Evolutionary conservation across 2,888 invertebrate genomes (phyloP).

Genomic region (Parochlus steinenii): DNA sequence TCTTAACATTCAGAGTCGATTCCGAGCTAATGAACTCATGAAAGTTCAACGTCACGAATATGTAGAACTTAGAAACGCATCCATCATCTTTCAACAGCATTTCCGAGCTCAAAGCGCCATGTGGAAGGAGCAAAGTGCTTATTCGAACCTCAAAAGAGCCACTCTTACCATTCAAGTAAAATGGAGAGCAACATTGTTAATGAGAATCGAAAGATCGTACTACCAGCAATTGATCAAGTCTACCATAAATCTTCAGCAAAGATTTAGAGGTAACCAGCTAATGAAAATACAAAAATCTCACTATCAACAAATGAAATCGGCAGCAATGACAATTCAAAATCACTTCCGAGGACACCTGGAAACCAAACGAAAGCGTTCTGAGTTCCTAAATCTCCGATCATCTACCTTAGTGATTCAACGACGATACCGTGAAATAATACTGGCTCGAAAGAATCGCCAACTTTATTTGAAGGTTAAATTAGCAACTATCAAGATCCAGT

Average conservation of each 20-base stretch:
- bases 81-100: conserved; percentile 27
- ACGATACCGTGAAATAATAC: conserved; percentile 18
- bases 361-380: neutral
- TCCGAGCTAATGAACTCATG: conserved; percentile 19
- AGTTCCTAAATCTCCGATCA: neutral
- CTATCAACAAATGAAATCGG: neutral
- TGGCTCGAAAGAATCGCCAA: conserved; percentile 18
- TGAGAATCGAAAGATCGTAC: conserved; percentile 16
- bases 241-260: conserved; percentile 29
- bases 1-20: conserved; percentile 12
- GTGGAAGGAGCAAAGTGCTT: no score
- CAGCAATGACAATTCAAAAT: conserved; percentile 8
- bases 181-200: conserved; percentile 23
- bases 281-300: no score
- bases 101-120: no score
- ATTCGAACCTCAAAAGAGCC: no score
- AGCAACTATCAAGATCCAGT: conserved; percentile 25
- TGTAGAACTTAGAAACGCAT: conserved; percentile 17
- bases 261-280: conserved; percentile 25
- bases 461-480: conserved; percentile 19
- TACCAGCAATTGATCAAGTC: conserved; percentile 18
- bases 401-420: conserved; percentile 15
- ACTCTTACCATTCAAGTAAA: conserved; percentile 25
- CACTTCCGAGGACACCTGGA: conserved; percentile 12
- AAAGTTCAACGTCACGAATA: conserved; percentile 21